Evolutionary conservation across 2,797 vertebrate genomes (phyloP).

Genomic region (Naso thynnoides): DNA sequence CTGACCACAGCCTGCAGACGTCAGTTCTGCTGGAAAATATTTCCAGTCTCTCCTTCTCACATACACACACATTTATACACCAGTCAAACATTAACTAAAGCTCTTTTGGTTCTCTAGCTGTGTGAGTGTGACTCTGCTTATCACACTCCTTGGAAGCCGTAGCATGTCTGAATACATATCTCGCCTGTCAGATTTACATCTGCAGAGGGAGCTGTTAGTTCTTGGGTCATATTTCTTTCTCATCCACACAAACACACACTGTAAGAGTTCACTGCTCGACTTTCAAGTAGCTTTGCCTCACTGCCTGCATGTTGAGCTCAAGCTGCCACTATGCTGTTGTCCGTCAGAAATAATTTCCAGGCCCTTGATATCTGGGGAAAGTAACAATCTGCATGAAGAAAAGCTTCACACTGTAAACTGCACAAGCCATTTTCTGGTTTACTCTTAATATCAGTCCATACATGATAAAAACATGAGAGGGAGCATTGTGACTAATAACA

Average conservation of each 20-base stretch:
- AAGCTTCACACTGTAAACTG: neutral
- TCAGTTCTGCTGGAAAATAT: slow-evolving; percentile 30
- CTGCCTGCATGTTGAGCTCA: slow-evolving; percentile 31
- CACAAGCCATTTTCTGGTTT: neutral
- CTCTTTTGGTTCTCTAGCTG: neutral
- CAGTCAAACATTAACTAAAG: slow-evolving; percentile 38
- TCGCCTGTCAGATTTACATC: slow-evolving; percentile 43
- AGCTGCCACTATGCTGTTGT: slow-evolving; percentile 31
- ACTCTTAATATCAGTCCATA: neutral
- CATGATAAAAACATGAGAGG: neutral
- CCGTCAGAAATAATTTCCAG: slow-evolving; percentile 18
- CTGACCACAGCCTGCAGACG: slow-evolving; percentile 27
- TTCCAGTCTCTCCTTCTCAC: neutral
- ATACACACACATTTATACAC: slow-evolving; percentile 3
- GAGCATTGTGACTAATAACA: neutral
- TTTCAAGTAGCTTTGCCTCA: slow-evolving; percentile 48
- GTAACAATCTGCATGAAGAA: slow-evolving; percentile 13
- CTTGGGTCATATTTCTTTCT: slow-evolving; percentile 20
- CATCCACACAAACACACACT: neutral
- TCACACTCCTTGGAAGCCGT: slow-evolving; percentile 23
- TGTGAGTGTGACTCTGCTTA: slow-evolving; percentile 10
- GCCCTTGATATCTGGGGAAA: neutral
- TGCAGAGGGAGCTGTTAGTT: slow-evolving; percentile 18
- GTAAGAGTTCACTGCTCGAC: neutral
- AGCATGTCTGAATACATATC: slow-evolving; percentile 36